Evolutionary conservation across 2,888 invertebrate species (phyloP), one percentile per base, ranked within the genome.

Genomic region (Leucophora obtusa): DNA sequence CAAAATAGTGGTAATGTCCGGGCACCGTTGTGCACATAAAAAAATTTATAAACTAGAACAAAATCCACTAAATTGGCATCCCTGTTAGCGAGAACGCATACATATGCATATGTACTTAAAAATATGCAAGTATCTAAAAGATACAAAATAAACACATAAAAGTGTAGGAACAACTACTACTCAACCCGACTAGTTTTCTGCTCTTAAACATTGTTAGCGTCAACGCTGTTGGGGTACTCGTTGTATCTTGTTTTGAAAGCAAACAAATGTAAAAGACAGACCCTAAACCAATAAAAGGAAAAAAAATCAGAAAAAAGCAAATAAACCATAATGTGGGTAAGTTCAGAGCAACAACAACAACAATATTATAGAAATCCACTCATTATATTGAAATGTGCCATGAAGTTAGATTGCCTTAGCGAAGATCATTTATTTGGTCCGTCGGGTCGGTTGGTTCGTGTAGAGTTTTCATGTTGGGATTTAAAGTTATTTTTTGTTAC

Each of bases 291-390:
- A 70, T 60, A 60, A 47, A 62, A 62, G 17, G 38, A 62, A 47
- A 15, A 62, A 54, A 71, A 62, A n/a, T n/a, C n/a, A n/a, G 28
- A 63, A 51, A 14, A 35, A 54, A 54, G 54, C 28, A 72, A 63
- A 63, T 56, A 72, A 72, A 72, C 53, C 62, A 62, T 54, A 50
- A 72, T 50, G 56, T 63, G 62, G 58, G 58, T 63, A 50, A 63
- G 63, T 72, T 72, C 50, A 58, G 33, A 59, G 28, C 35, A 70
- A 38, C 21, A 60, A 38, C 35, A 70, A 53, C 33, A 69, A 35
- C 18, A 69, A 69, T 28, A 53, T 28, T 38, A 38, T 11, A 11
- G 38, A 38, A 38, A 35, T 35, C 58, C 17, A 24, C 58, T 58
- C 58, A 24, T 56, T 56, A 56, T 47, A 62, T 43, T 60, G 38